Base-by-base conservation (phyloP, 2,888 invertebrate genomes). In the Drosophila fungiperda region DNA sequence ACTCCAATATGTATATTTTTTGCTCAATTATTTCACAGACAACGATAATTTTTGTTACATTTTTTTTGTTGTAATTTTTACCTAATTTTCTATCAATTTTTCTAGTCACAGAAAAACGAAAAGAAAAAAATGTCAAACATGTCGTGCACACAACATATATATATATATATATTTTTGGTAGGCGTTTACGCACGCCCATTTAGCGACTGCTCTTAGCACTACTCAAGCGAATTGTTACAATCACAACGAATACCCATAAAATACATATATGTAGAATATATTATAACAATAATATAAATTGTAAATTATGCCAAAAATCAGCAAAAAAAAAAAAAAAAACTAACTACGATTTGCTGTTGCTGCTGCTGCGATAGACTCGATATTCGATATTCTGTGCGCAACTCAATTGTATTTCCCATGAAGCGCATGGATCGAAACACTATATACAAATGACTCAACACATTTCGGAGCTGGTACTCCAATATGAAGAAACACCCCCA, bases 171-270 rank as follows among this genome's bases (percentile, higher is more conserved):
- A 3, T 29, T 48, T 48, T 55, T 55, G 29, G 40, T 33, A 35
- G 50, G 45, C 36, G 52, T 52, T 70, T 71, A 8, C n/a, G 45
- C 78, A 64, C 62, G 82, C 74, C 78, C 78, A 64, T 57, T 69
- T 53, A 62, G 74, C 63, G n/a, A 82, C 71, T 71, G 78, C 78
- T 69, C 54, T 58, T 75, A 87, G 84, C 84, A 87, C 89, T 73
- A 89, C 87, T 81, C 87, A 84, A 87, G 85, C 74, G 88, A 85
- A 89, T 88, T 83, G 88, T 83, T 74, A 87, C 76, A 86, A 74
- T 68, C 78, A 85, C 75, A 68, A 79, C 82, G 80, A 82, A 79
- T 66, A 75, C 66, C 55, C 52, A 64, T 61, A 23, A 38, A 29
- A 66, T 45, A 66, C 23, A 23, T 15, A 20, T 48, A 54, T 36